A percentile compares a stretch with the other conserved stretches of the same genome.
Evolutionary conservation across 2,113 vertebrate genomes (phyloP).

Genomic region (Peromyscus polionotus): DNA sequence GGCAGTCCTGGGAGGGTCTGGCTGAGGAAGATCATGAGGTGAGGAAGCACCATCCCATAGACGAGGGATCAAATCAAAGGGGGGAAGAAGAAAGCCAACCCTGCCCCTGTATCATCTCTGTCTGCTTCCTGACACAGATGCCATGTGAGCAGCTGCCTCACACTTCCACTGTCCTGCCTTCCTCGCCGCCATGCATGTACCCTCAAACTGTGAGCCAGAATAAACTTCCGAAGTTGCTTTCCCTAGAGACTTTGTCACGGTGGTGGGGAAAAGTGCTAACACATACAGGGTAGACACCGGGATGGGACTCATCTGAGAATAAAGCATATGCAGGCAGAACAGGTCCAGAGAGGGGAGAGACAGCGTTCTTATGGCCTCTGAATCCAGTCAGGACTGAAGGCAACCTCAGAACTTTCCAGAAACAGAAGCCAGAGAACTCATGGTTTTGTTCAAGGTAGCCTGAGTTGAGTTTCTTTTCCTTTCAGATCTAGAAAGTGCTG

Average conservation of each 20-base stretch:
- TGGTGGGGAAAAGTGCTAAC: no score
- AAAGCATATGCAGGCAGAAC: accelerated
- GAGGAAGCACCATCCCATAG: accelerated
- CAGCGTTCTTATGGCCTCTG: accelerated
- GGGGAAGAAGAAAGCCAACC: neutral
- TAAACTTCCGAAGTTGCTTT: neutral
- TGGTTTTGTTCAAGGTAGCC: neutral
- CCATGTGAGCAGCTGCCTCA: neutral
- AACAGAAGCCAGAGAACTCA: neutral
- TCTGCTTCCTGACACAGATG: neutral
- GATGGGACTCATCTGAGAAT: accelerated
- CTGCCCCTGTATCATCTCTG: neutral
- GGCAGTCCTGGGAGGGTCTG: neutral
- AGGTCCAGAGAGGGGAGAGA: no score
- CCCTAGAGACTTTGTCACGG: neutral
- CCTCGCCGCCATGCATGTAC: accelerated
- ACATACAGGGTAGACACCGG: accelerated
- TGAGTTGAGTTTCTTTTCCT: neutral
- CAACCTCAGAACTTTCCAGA: neutral
- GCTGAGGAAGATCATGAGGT: no score
- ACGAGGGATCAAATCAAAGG: neutral
- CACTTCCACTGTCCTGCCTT: neutral
- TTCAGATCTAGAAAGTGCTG: neutral
- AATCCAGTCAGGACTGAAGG: neutral
- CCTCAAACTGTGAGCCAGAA: neutral